These are phyloP conservation scores for Ichneumon xanthorius DNA, from an alignment of 2,888 invertebrate genomes.

Conservation along the genomic window DNA sequence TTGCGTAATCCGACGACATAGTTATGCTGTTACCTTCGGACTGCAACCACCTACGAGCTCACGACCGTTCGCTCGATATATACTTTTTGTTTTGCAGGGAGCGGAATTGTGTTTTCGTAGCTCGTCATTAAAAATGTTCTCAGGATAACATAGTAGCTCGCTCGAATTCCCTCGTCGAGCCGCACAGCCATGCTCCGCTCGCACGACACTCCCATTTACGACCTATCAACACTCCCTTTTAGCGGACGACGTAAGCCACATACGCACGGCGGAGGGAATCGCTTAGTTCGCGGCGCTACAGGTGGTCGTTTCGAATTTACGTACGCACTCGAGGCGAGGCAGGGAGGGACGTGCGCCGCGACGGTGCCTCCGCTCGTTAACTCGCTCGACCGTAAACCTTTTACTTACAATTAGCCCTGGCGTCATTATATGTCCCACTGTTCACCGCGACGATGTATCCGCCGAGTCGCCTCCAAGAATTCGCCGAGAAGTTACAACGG, in stretches of 20 bases:
- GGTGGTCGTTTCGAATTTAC: constrained; percentile 66
- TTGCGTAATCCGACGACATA: constrained; percentile 78
- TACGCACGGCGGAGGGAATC: constrained; percentile 7
- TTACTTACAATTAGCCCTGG: constrained; percentile 69
- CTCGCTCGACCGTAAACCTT: constrained; percentile 69
- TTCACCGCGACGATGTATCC: constrained; percentile 25
- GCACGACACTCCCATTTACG: constrained; percentile 50
- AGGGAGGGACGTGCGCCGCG: constrained; percentile 45
- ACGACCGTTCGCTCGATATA: neutral
- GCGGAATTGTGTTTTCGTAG: neutral
- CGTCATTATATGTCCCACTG: constrained; percentile 64
- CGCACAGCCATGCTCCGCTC: constrained; percentile 1
- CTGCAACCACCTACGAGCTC: constrained; percentile 22
- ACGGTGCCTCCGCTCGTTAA: constrained; percentile 66
- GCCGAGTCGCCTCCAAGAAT: constrained; percentile 5
- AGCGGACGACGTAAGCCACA: constrained; percentile 30
- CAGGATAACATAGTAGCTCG: constrained; percentile 42
- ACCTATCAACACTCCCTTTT: constrained; percentile 65
- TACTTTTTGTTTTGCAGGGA: constrained; percentile 3
- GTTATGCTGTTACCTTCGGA: constrained; percentile 69
- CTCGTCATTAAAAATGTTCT: neutral
- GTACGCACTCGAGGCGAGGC: constrained; percentile 43
- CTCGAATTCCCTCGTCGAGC: constrained; percentile 43
- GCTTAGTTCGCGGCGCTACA: constrained; percentile 56
- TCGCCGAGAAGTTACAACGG: constrained; percentile 37